Evolutionary conservation across 2,113 vertebrate genomes (phyloP), one percentile per base, ranked within the genome.

Genomic region (Prinia subflava): DNA sequence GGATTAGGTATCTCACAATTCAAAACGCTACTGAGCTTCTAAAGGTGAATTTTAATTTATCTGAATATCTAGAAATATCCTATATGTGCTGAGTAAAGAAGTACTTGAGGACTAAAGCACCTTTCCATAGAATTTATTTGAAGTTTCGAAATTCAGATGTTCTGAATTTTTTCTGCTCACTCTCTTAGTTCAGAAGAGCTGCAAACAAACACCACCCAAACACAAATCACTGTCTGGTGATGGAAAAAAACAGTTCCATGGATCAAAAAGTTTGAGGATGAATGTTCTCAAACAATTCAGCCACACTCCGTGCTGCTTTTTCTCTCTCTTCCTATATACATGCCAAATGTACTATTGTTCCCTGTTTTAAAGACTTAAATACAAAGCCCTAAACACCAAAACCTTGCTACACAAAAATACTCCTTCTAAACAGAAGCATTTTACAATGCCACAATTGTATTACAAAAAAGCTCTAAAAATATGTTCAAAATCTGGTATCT

Each of bases 341-440:
- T n/a, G 87, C 39, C 91, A 93, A 96, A 70, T 55, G 65, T 9
- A 46, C 79, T 78, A 87, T 64, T 91, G 65, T 89, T 94, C 69
- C 73, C 74, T 25, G 27, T 68, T 95, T 82, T 65, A 75, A 89
- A 76, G 62, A 69, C 83, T 64, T 70, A 89, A 89, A 75, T 57
- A 28, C 56, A 89, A 89, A 89, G 53, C 57, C 39, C 39, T 57
- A 46, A 89, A 87, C 37, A 89, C 41, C 27, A 41, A 87, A 94
- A 82, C 24, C 69, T 84, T 7, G 30, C 67, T 76, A 94, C 13
- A 53, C 47, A 91, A 95, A 95, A 94, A 62, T 41, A 39, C 31
- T 64, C 62, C 49, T 68, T 60, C 53, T 57, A 68, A 92, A 95
- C 80, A 91, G 87, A 42, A 60, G 62, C 41, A 56, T 60, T 87